Evolutionary conservation across 2,113 vertebrate genomes (phyloP), one percentile per base, ranked within the genome.

Genomic region (Felis chaus): DNA sequence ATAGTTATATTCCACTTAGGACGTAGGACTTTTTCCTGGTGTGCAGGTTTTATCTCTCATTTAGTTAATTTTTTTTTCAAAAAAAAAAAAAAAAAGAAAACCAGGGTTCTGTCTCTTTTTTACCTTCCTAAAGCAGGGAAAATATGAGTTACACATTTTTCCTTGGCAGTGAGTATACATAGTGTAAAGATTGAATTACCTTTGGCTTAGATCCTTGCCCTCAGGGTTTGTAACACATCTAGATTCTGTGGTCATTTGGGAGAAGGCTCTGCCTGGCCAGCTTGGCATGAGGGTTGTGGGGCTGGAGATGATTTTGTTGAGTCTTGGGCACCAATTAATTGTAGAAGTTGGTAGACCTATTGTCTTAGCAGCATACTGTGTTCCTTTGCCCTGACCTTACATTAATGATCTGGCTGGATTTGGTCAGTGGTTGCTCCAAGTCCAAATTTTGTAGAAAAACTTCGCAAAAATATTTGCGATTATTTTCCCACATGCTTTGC

Each of bases 1-100:
- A 96, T 63, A 81, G 36, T 83, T 97, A 79, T 69, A 39, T 21
- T 86, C 81, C 50, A 90, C n/a, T 96, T 84, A 85, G n/a, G 53
- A 85, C 31, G 2, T 53, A 57, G 45, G 5, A 31, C 18, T 92
- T 96, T 87, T 27, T 74, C 31, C 15, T 89, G 12, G 19, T 84
- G 93, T 89, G 3, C 9, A 92, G 71, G 9, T 92, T 91, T 94
- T 71, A 3, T 89, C 55, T 89, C 8, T 80, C 13, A 86, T 65
- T 92, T 91, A 63, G 39, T 50, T 80, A 91, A 61, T 21, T 74
- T 80, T 41, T 12, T 11, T 6, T 15, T 21, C 8, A 39, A 41
- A 39, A 68, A 63, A 50, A 41, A 68, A 63, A 50, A 4, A 73
- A 39, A n/a, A 2, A 95, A 15, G 2, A 12, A 39, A 19, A 5